Base-by-base conservation (phyloP, 2,113 vertebrate species). In the Trogon surrucura region DNA sequence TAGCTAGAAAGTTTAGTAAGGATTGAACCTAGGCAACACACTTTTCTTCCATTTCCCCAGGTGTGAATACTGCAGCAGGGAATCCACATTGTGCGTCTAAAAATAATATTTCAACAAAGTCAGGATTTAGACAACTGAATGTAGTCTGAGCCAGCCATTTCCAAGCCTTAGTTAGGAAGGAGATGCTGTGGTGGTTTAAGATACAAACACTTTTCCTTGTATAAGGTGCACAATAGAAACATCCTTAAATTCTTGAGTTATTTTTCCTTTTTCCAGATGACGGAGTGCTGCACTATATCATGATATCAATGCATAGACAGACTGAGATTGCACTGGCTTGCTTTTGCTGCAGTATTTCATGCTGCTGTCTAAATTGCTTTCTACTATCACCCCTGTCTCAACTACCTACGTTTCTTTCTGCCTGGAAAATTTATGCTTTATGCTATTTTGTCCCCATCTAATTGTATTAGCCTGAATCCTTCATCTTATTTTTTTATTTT, bases 311-410 rank as follows among this genome's bases (percentile, higher is more conserved):
- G 62, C 41, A 60, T 1, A 92, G 87, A 53, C 70, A 82, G 48
- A 50, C 44, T 34, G 16, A 95, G 92, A 93, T 89, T 91, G 38
- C 70, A 85, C 30, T 79, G 93, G 48, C 57, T 86, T 89, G 65
- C 13, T 96, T 95, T 89, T 91, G 38, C 70, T 84, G 77, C 32
- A 0, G 3, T 92, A 93, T 93, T 95, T 96, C 75, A 91, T 86
- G 44, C 51, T 67, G 45, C 56, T 88, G 83, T 81, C 70, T 95
- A 84, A 96, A 92, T 89, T 93, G 89, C 57, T 91, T 92, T 93
- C 80, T 26, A 27, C 65, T 95, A 38, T 86, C 73, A 64, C 48
- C 84, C 38, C 50, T 91, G 50, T 85, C 89, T 91, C 79, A 38
- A 67, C 65, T 81, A n/a, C 62, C 69, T 71, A 91, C 38, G 23